Conservation (phyloP, 2,797 vertebrate genomes). For the Astyanax mexicanus region DNA sequence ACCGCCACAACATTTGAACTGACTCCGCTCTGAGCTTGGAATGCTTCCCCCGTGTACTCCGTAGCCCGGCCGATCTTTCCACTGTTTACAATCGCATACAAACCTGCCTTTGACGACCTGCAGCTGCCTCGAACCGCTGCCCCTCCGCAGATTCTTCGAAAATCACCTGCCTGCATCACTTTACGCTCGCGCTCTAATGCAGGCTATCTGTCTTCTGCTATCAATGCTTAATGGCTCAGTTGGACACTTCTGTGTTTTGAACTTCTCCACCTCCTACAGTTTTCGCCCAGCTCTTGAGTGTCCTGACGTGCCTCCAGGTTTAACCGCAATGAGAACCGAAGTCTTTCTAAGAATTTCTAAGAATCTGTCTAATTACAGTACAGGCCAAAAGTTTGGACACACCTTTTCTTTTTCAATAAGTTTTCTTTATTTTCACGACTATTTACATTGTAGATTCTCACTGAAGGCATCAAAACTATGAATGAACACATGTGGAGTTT, state of each 20-base stretch:
- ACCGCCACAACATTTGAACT: constrained; percentile 47
- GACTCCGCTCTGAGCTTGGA: constrained; percentile 49
- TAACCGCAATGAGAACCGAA: too few species aligned
- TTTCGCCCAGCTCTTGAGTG: neutral
- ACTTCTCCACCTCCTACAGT: neutral
- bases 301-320: constrained; percentile 46
- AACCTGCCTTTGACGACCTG: constrained; percentile 52
- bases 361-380: too few species aligned
- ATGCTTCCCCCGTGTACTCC: constrained; percentile 53
- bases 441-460: too few species aligned
- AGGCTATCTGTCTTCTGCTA: constrained; percentile 25
- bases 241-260: constrained; percentile 25
- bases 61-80: constrained; percentile 55
- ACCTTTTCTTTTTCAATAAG: too few species aligned
- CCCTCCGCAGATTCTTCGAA: constrained; percentile 28
- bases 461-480: too few species aligned
- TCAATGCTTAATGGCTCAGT: constrained; percentile 28
- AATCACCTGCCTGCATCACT: constrained; percentile 41
- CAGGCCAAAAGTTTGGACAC: too few species aligned
- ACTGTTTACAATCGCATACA: constrained; percentile 56
- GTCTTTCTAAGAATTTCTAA: too few species aligned
- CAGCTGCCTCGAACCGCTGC: constrained; percentile 49
- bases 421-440: too few species aligned
- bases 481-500: too few species aligned
- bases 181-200: constrained; percentile 24